A percentile compares a stretch with the other conserved stretches of the same genome.
Evolutionary conservation across 30 jellyfish, hydroid and myxozoan species (phyloP).

Genomic region (Sanderia malayensis): DNA sequence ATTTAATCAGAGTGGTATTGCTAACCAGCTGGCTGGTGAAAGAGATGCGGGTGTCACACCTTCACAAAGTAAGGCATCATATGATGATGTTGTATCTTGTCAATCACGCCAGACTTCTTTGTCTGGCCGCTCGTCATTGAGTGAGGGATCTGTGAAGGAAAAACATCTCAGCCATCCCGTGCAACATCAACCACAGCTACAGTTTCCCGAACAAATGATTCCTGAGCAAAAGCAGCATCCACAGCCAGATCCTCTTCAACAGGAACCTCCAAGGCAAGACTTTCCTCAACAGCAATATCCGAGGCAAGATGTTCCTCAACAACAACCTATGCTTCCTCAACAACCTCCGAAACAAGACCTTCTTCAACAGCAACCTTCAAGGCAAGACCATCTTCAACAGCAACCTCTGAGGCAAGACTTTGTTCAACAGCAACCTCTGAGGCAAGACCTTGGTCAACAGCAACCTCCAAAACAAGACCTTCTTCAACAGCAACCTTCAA

Average conservation of each 20-base stretch:
- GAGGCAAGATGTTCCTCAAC: neutral
- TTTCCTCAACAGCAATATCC: conserved; percentile 3
- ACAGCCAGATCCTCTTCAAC: conserved; percentile 1
- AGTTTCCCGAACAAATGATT: neutral
- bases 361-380: neutral
- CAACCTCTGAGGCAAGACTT: neutral
- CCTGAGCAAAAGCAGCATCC: conserved; percentile 14
- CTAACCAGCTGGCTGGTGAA: neutral
- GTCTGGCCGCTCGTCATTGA: neutral
- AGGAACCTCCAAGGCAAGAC: neutral
- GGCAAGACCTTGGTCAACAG: neutral
- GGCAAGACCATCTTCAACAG: neutral
- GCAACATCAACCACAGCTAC: neutral
- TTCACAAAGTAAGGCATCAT: too few species aligned
- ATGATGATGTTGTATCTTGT: neutral
- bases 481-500: neutral
- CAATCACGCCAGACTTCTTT: neutral
- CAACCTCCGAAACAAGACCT: neutral
- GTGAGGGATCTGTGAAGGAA: neutral
- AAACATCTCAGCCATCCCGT: neutral
- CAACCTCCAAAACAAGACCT: neutral
- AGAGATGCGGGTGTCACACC: neutral
- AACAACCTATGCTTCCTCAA: neutral
- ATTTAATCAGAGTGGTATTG: neutral
- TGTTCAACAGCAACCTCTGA: neutral